A percentile compares a stretch with the other conserved stretches of the same genome.
Evolutionary conservation across 2,113 vertebrate species (phyloP).

Genomic region (Pteronura brasiliensis): DNA sequence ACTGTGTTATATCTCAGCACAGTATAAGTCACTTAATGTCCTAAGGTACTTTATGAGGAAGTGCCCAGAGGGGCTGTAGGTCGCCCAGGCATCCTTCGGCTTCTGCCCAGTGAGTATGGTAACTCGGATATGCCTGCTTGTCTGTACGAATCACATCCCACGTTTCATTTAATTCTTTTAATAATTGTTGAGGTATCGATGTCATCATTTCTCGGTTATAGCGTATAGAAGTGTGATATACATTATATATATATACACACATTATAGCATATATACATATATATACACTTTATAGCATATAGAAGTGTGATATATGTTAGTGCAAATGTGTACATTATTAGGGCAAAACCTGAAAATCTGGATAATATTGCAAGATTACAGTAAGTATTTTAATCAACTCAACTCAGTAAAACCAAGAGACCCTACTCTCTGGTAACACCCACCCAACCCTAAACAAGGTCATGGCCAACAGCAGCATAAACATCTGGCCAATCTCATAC

Average conservation of each 20-base stretch:
- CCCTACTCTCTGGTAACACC: background rate
- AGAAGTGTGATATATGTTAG: background rate
- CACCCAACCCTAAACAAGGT: background rate
- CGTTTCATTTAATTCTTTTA: background rate
- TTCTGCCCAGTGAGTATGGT: background rate
- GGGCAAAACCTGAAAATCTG: background rate
- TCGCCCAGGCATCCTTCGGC: no score
- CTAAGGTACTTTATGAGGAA: background rate
- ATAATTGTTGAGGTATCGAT: background rate
- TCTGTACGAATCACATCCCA: background rate
- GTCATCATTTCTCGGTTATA: background rate
- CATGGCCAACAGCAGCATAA: background rate
- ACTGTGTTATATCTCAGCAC: background rate
- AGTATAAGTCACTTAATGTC: background rate
- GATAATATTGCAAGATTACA: background rate
- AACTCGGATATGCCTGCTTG: fast-evolving
- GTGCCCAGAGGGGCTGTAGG: background rate
- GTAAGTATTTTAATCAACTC: background rate
- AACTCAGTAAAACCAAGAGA: background rate
- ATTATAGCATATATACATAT: no score
- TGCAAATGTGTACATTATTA: background rate
- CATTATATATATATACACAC: background rate
- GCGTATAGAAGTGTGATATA: background rate
- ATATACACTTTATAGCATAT: background rate
- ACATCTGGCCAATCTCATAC: background rate